These are phyloP conservation scores for Elaphurus davidianus DNA, from an alignment of 2,113 vertebrate species.

Conservation along the genomic window DNA sequence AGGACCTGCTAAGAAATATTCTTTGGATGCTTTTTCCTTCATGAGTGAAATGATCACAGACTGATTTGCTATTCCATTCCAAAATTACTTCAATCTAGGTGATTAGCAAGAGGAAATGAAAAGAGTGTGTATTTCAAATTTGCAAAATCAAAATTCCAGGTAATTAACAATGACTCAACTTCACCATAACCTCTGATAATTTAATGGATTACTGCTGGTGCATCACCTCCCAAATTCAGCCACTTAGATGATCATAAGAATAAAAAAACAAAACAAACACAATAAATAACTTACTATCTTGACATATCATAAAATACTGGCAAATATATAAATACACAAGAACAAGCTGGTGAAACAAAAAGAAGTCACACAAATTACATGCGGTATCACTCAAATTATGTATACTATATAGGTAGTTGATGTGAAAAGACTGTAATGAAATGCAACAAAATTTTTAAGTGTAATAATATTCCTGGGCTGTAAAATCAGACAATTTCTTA, in stretches of 20 bases:
- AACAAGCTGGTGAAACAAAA: background rate
- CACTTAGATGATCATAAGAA: background rate
- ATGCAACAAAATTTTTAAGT: background rate
- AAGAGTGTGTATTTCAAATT: background rate
- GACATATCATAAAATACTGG: background rate
- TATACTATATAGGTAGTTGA: background rate
- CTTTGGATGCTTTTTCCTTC: background rate
- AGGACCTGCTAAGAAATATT: background rate
- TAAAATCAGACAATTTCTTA: background rate
- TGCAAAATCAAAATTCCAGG: background rate
- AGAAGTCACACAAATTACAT: background rate
- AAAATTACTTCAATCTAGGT: background rate
- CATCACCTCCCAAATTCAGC: background rate
- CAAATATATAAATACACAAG: background rate
- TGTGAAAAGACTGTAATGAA: background rate
- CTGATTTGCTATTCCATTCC: background rate
- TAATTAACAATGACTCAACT: background rate
- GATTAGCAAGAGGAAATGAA: background rate
- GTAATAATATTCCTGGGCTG: background rate
- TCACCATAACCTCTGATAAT: background rate
- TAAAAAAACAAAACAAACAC: background rate
- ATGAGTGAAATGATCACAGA: background rate
- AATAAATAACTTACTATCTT: background rate
- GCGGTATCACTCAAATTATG: background rate
- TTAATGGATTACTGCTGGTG: background rate